Evolutionary conservation across 2,888 invertebrate genomes (phyloP).

Genomic region (Beris chalybata): DNA sequence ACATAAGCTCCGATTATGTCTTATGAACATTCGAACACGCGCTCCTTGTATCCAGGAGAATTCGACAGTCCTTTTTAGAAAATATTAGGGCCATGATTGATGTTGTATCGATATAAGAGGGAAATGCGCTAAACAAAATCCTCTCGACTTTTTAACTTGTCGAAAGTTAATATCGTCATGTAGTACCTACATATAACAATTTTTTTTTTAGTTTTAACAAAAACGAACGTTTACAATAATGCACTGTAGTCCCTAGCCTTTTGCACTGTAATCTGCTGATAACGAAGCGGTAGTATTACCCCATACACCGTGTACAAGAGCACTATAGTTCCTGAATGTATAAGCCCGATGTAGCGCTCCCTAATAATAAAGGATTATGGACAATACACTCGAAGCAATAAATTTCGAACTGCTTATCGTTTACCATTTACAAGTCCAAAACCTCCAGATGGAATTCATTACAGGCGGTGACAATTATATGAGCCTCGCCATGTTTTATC

Average conservation of each 20-base stretch:
- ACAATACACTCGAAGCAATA: constrained; percentile 17
- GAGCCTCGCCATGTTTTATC: constrained; percentile 14
- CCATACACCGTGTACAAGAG: too few relatives aligned
- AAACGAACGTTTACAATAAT: constrained; percentile 9
- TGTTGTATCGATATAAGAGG: constrained; percentile 9
- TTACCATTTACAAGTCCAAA: constrained; percentile 12
- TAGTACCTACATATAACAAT: constrained; percentile 17
- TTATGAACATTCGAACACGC: background rate
- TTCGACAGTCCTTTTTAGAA: background rate
- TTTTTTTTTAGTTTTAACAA: constrained; percentile 7
- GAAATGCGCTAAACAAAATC: constrained; percentile 15
- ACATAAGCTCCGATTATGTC: background rate
- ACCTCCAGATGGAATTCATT: constrained; percentile 14
- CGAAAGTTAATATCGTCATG: constrained; percentile 18
- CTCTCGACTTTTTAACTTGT: constrained; percentile 22
- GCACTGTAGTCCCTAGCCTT: background rate
- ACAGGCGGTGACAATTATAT: constrained; percentile 22
- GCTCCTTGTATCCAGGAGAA: background rate
- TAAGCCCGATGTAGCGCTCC: background rate
- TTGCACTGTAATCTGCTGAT: too few relatives aligned
- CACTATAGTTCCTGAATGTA: too few relatives aligned
- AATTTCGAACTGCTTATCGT: constrained; percentile 24
- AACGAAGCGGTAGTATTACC: too few relatives aligned
- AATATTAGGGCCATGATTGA: constrained; percentile 22
- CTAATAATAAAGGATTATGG: constrained; percentile 13